Evolutionary conservation across 1,140 invertebrate species (phyloP), one percentile per base, ranked within the genome.

Genomic region (Zaprionus ghesquierei): DNA sequence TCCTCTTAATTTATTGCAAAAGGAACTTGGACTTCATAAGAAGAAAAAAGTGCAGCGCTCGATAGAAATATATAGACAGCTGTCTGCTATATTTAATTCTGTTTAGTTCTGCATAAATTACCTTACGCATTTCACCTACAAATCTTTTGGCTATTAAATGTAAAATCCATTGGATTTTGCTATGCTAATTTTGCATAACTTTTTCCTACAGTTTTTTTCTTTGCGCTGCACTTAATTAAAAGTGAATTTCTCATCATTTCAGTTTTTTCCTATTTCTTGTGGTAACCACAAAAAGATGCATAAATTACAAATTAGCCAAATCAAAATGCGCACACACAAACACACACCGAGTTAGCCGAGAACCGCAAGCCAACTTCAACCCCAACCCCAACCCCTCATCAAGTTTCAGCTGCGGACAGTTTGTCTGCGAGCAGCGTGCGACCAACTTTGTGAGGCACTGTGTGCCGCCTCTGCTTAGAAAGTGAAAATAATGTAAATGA

Each of bases 401-500:
- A 33, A 29, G 46, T 51, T 49, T 29, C 33, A 38, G 35, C 10
- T 62, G 41, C 15, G 50, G 27, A 56, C 51, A 33, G 60, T 25
- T 56, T 49, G 35, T 38, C 35, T 41, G 20, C 38, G 13, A 41
- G 62, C 68, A 41, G 54, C 69, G 62, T 72, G 59, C 51, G 68
- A 56, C 35, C 18, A 66, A 65, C 62, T 74, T 64, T 80, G 69
- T 54, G 35, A 70, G 29, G 18, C 50, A 69, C 68, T 64, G 68
- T 86, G 82, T 38, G 55, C 68, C n/a, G n/a, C n/a, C n/a, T 51
- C 51, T 86, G 82, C 79, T 86, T 87, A 87, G 82, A 87, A 87
- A 84, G 82, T 87, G 79, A 87, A 87, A 89, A 89, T 89, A 87
- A 87, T 87, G 82, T 69, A 87, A 87, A 87, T 87, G 84, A 87